Evolutionary conservation across 2,113 vertebrate genomes (phyloP).

Genomic region (Phocoena phocoena): DNA sequence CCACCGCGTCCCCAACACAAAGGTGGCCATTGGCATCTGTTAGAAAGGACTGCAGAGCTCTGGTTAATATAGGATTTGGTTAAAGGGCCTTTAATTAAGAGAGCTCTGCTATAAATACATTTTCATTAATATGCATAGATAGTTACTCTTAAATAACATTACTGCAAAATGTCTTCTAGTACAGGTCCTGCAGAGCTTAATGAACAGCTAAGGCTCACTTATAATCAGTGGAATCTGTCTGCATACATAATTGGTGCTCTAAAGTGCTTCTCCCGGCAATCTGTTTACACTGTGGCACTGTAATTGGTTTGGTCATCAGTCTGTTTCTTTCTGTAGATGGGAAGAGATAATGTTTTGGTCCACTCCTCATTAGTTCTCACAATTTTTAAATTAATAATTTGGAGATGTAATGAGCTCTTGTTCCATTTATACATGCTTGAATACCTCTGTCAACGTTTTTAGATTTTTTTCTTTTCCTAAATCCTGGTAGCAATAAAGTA

Average conservation of each 20-base stretch:
- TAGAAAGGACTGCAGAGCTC: neutral
- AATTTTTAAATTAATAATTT: slow-evolving; percentile 61
- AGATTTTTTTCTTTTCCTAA: neutral
- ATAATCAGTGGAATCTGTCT: slow-evolving; percentile 32
- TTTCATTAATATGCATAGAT: slow-evolving; percentile 2
- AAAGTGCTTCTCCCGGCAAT: neutral
- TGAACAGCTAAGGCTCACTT: slow-evolving; percentile 1
- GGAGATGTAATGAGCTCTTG: slow-evolving; percentile 32
- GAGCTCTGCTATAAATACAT: slow-evolving; percentile 3
- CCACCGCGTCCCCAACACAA: neutral
- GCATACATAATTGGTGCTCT: neutral
- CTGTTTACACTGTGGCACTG: neutral
- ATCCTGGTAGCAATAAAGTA: neutral
- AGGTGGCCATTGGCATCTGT: neutral
- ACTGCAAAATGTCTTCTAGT: slow-evolving; percentile 37
- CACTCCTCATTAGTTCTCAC: slow-evolving; percentile 14
- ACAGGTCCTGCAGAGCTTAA: neutral
- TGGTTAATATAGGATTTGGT: neutral
- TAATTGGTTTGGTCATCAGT: slow-evolving; percentile 57
- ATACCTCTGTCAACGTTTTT: neutral
- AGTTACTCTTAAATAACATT: slow-evolving; percentile 15
- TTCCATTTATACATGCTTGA: neutral
- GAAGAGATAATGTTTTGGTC: slow-evolving; percentile 43
- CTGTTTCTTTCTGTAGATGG: slow-evolving; percentile 2
- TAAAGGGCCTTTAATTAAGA: neutral